phyloP scores from a whole-genome alignment of 2,797 vertebrate genomes.

The Chaetophractus vellerosus region DNA sequence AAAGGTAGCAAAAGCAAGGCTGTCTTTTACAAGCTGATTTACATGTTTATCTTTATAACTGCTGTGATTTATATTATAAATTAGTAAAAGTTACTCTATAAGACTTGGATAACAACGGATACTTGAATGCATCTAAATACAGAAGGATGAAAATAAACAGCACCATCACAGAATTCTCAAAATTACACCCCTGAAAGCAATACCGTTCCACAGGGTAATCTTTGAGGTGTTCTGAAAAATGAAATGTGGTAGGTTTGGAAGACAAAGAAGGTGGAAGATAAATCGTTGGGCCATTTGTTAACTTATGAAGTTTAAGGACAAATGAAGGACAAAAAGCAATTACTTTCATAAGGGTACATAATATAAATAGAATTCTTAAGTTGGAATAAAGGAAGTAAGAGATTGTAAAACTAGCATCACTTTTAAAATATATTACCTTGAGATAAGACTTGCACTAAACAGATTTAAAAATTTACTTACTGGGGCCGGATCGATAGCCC shows the following conservation, averaged over 20 bases:
- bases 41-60: not conserved
- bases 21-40: not conserved
- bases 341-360: not conserved
- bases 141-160: not conserved
- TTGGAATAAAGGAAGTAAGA: not conserved
- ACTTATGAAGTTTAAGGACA: slow-evolving; percentile 17
- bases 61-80: not conserved
- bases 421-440: slow-evolving; percentile 34
- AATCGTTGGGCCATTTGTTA: not conserved
- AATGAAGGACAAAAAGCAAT: not conserved
- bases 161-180: not conserved
- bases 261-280: not conserved
- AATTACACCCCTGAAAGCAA: not conserved
- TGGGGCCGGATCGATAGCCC: too few species aligned
- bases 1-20: not conserved
- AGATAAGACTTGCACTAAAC: slow-evolving; percentile 22
- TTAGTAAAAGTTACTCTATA: slow-evolving; percentile 4
- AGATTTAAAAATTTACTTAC: slow-evolving; percentile 20
- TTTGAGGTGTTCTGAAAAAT: not conserved
- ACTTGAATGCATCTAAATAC: not conserved
- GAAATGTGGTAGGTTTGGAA: slow-evolving; percentile 11
- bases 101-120: not conserved
- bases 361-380: not conserved
- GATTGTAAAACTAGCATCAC: not conserved
- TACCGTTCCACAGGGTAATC: not conserved